phyloP scores from a whole-genome alignment of 2,797 vertebrate species.

The Ibycter americanus region DNA sequence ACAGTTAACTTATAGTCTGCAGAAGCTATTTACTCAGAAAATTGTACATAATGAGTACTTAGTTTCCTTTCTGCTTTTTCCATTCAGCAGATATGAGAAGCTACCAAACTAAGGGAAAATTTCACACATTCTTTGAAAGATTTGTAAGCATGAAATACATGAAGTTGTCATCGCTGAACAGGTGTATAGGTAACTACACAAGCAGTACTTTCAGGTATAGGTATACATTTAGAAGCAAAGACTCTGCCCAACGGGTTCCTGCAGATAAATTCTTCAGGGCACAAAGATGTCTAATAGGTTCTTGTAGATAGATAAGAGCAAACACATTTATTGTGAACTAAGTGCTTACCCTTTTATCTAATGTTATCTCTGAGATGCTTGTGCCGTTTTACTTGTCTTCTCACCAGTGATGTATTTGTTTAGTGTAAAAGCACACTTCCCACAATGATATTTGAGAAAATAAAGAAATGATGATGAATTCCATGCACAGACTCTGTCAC shows the following conservation, averaged over 20 bases:
- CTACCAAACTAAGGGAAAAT: background rate
- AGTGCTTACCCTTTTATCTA: background rate
- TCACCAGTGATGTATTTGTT: background rate
- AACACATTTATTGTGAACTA: background rate
- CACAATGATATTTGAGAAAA: background rate
- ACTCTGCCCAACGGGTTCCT: background rate
- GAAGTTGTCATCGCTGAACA: background rate
- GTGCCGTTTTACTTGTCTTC: background rate
- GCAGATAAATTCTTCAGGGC: slow-evolving; percentile 1
- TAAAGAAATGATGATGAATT: background rate
- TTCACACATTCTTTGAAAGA: background rate
- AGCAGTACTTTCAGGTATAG: background rate
- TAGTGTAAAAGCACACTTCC: background rate
- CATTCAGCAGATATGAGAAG: background rate
- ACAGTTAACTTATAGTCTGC: background rate
- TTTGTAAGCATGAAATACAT: background rate
- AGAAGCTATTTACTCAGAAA: background rate
- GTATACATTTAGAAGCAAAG: background rate
- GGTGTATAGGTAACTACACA: background rate
- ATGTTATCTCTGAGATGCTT: background rate
- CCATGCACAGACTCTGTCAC: background rate
- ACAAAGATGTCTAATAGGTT: background rate
- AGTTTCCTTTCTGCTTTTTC: background rate
- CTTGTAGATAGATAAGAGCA: background rate
- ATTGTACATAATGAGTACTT: background rate